A percentile compares a stretch with the other conserved stretches of the same genome.
Conservation (phyloP, 2,113 vertebrate species). For the Xenopus borealis region DNA sequence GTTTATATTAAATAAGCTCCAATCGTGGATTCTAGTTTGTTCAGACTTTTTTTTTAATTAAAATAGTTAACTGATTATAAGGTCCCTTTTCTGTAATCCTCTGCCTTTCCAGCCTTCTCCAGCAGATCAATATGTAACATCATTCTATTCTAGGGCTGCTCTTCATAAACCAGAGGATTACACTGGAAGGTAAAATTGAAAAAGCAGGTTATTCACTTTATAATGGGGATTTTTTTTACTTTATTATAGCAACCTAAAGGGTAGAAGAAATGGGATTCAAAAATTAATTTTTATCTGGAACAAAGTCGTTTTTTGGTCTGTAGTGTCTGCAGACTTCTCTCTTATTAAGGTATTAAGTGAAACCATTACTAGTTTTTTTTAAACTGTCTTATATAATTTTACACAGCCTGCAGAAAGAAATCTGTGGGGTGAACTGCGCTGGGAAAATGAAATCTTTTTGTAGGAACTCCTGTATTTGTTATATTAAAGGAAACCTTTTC, state of each 20-base stretch:
- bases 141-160: neutral
- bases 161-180: neutral
- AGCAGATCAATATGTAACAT: no score
- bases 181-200: neutral
- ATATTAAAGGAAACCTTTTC: no score
- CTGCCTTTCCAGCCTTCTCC: no score
- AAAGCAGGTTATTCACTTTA: neutral
- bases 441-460: no score
- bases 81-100: no score
- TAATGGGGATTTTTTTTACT: neutral
- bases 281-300: neutral
- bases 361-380: neutral
- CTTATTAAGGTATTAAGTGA: neutral
- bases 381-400: neutral
- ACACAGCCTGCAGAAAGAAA: neutral
- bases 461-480: no score
- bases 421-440: neutral
- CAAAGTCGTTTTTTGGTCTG: neutral
- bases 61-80: no score
- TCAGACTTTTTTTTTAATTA: no score
- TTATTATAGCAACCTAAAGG: neutral
- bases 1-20: no score
- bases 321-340: neutral
- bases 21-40: no score
- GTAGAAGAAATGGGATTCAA: neutral